A percentile compares a stretch with the other conserved stretches of the same genome.
Conservation (phyloP, 1,140 invertebrate species). For the Lordiphosa clarofinis region DNA sequence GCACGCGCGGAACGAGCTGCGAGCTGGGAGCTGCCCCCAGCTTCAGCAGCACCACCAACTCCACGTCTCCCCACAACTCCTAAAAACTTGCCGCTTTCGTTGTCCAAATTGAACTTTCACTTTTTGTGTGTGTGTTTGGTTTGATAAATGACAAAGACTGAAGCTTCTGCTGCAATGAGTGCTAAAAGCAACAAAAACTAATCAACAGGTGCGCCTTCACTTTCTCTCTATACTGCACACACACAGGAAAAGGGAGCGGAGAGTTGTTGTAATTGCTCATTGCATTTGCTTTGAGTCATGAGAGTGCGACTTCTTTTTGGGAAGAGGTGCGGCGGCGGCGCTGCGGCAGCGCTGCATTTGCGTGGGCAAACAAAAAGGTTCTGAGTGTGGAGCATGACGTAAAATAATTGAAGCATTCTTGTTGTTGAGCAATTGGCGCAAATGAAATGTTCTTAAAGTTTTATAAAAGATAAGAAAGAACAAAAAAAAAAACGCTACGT, state of each 20-base stretch:
- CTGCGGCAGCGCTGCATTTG: no score
- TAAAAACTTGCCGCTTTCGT: conserved; percentile 46
- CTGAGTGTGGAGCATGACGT: no score
- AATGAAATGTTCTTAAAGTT: conserved; percentile 56
- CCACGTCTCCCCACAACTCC: background rate
- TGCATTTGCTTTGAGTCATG: conserved; percentile 7
- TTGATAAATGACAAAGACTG: conserved; percentile 32
- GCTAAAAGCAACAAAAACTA: conserved; percentile 10
- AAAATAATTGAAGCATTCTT: conserved; percentile 13
- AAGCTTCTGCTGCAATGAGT: conserved; percentile 3
- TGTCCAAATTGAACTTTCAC: conserved; percentile 68
- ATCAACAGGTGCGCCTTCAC: conserved; percentile 40
- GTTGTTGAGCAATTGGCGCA: conserved; percentile 55
- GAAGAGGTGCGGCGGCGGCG: background rate
- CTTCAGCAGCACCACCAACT: background rate
- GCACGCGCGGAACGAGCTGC: conserved; percentile 52
- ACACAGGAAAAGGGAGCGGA: conserved; percentile 37
- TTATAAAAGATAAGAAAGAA: conserved; percentile 49
- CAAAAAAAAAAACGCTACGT: conserved; percentile 32
- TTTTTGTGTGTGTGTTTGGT: conserved; percentile 39
- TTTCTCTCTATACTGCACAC: conserved; percentile 33
- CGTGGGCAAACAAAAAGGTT: no score
- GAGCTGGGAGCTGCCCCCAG: conserved; percentile 21
- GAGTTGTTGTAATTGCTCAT: conserved; percentile 16
- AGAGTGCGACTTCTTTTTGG: no score